phyloP scores from a whole-genome alignment of 2,113 vertebrate genomes.

The Caloenas nicobarica region DNA sequence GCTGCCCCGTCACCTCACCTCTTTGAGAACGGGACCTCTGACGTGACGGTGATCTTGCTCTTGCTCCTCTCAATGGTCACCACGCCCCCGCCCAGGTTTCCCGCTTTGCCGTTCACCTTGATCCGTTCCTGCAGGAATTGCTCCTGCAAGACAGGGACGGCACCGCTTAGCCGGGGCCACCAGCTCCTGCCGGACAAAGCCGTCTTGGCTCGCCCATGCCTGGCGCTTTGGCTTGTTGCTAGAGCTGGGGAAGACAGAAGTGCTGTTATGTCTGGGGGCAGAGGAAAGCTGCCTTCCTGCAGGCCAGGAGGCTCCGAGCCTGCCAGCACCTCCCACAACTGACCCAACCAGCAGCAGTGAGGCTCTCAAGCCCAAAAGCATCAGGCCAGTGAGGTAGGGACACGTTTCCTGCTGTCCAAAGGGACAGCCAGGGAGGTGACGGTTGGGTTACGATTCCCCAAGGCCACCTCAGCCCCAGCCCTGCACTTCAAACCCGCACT shows the following conservation, averaged over 20 bases:
- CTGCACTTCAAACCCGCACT: fast-evolving
- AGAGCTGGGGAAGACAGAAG: neutral
- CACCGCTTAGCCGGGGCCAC: fast-evolving
- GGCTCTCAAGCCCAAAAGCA: neutral
- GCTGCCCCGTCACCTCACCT: constrained; percentile 73
- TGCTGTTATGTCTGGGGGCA: fast-evolving
- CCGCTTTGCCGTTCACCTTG: constrained; percentile 96
- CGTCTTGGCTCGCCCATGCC: fast-evolving
- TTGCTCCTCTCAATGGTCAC: constrained; percentile 97
- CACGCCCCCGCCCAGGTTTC: constrained; percentile 90
- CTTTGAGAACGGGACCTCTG: constrained; percentile 97
- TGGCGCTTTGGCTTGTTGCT: fast-evolving
- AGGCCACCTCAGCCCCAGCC: neutral
- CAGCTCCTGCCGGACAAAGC: fast-evolving
- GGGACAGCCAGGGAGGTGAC: fast-evolving
- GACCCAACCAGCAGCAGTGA: fast-evolving
- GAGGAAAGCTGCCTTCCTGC: neutral
- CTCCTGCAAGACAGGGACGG: constrained; percentile 75
- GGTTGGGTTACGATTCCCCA: fast-evolving
- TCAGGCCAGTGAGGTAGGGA: fast-evolving
- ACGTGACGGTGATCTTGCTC: constrained; percentile 95
- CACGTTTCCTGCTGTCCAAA: fast-evolving
- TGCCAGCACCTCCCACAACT: fast-evolving
- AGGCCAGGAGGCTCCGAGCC: fast-evolving
- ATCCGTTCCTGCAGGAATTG: constrained; percentile 97